Base-by-base conservation (phyloP, 1,140 invertebrate species). In the Atopsyche davidsoni region DNA sequence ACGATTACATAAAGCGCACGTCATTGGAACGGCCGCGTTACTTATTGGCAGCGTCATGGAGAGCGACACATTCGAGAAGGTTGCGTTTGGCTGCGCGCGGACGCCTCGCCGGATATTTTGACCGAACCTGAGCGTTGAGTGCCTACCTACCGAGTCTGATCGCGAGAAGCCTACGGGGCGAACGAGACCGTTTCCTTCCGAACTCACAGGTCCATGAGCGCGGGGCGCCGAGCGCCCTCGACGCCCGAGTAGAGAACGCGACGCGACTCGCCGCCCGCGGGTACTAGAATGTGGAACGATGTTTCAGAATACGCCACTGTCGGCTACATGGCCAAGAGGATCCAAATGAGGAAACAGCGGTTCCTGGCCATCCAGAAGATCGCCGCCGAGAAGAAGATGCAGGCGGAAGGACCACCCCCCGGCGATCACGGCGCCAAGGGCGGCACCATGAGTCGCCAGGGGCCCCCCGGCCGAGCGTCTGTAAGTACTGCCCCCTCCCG, bases 241-340 rank as follows among this genome's bases (percentile, higher is more conserved):
- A n/a, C n/a, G n/a, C n/a, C n/a, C n/a, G n/a, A n/a, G n/a, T n/a
- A n/a, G n/a, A n/a, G n/a, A n/a, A n/a, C n/a, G n/a, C n/a, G n/a
- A n/a, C n/a, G n/a, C n/a, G n/a, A n/a, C n/a, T n/a, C n/a, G n/a
- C n/a, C n/a, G n/a, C n/a, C n/a, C n/a, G n/a, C n/a, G n/a, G n/a
- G n/a, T n/a, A n/a, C n/a, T n/a, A n/a, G n/a, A 31, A 14, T 39
- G 17, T 45, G 2, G n/a, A 23, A 18, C 13, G 13, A 28, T 14
- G 14, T 70, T 73, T 28, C 79, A 92, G 92, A 94, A 76, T 94
- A 94, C 68, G 92, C 91, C 47, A 91, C 89, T 42, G 92, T 95
- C 52, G 92, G 92, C 57, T 94, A 95, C 72, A 91, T 94, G 85
- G 90, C 90, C 52, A 95, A 94, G 76, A 78, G 91, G 68, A 93